Percentiles rank a stretch among this genome's conserved stretches.
Conservation (phyloP, 2,113 vertebrate genomes). For the Macrotis lagotis region DNA sequence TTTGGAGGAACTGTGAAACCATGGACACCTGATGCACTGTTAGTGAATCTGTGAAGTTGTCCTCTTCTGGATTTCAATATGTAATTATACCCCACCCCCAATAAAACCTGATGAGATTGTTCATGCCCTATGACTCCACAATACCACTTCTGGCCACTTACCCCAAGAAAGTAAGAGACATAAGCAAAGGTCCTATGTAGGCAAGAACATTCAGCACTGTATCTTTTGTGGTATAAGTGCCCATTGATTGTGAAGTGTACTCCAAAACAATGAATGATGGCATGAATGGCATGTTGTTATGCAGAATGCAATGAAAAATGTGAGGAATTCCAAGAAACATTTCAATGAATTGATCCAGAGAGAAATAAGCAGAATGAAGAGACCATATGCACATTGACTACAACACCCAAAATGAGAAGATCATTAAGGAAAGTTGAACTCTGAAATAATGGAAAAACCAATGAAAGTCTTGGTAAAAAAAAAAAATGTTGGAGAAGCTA, state of each 20-base stretch:
- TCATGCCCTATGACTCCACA: background rate
- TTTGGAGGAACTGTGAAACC: too few relatives aligned
- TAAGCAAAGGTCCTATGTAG: background rate
- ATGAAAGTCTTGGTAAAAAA: background rate
- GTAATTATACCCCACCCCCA: background rate
- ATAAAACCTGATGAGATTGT: background rate
- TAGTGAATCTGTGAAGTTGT: background rate
- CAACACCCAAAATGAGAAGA: background rate
- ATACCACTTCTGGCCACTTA: background rate
- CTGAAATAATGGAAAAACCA: background rate
- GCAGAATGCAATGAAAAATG: background rate
- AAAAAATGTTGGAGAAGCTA: background rate
- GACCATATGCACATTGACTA: background rate
- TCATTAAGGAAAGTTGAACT: background rate
- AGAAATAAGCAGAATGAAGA: background rate
- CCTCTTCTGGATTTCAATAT: background rate
- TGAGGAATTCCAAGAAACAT: background rate
- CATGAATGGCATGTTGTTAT: background rate
- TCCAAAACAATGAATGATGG: background rate
- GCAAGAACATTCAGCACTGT: background rate
- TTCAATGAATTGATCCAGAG: background rate
- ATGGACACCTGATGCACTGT: background rate
- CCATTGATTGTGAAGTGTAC: background rate
- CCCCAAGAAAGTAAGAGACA: background rate
- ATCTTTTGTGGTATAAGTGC: background rate